These are phyloP conservation scores for Tetramorium simillimum DNA, from an alignment of 1,140 invertebrate species.

Conservation along the genomic window DNA sequence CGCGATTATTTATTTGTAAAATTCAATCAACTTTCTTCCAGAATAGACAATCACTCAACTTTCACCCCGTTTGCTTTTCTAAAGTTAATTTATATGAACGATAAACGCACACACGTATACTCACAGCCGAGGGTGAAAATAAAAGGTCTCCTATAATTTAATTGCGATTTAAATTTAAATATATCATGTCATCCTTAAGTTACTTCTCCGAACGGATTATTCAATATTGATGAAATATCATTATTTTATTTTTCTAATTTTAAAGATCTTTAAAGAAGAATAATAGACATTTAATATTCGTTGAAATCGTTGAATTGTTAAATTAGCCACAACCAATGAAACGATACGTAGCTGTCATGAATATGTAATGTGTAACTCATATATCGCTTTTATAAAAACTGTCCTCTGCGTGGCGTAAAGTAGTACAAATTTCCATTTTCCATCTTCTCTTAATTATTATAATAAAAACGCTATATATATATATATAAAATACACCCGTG, in stretches of 20 bases:
- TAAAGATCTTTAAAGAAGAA: not conserved
- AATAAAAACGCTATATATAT: not conserved
- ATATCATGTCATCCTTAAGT: not conserved
- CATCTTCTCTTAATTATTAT: not conserved
- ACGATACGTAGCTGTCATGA: not conserved
- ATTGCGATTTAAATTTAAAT: slow-evolving; percentile 30
- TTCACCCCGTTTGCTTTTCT: slow-evolving; percentile 1
- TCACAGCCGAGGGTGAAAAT: not conserved
- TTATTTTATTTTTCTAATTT: not conserved
- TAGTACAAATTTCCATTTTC: not conserved
- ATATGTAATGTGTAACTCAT: not conserved
- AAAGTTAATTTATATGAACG: slow-evolving; percentile 33
- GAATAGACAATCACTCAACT: not conserved
- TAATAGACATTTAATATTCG: not conserved
- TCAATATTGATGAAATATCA: not conserved
- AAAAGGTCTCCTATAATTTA: not conserved
- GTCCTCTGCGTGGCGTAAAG: not conserved
- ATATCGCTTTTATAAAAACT: not conserved
- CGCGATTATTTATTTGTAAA: slow-evolving; percentile 40
- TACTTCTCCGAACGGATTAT: not conserved
- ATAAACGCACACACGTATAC: not conserved
- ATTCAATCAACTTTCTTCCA: slow-evolving; percentile 18
- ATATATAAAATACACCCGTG: not conserved
- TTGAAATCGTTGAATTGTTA: not conserved
- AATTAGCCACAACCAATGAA: not conserved